Percentiles rank a stretch among this genome's conserved stretches.
Conservation (phyloP, 1,140 invertebrate species). For the Phenacoccus solenopsis region DNA sequence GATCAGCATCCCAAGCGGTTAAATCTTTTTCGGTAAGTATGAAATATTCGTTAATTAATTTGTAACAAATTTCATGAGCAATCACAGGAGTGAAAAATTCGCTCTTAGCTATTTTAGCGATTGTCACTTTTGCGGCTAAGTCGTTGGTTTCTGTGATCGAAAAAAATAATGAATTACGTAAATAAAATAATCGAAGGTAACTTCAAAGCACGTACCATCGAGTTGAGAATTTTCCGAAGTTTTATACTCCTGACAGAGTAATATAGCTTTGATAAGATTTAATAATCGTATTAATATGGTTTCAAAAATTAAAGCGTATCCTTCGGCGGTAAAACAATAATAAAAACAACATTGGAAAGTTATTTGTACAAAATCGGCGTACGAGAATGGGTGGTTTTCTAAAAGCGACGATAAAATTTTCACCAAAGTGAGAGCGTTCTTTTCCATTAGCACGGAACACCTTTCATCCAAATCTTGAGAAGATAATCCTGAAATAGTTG, state of each 20-base stretch:
- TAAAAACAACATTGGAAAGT: slow-evolving; percentile 68
- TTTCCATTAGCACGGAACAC: slow-evolving; percentile 52
- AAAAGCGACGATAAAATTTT: slow-evolving; percentile 64
- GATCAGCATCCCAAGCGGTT: slow-evolving; percentile 76
- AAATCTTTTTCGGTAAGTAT: slow-evolving; percentile 70
- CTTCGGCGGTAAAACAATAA: slow-evolving; percentile 73
- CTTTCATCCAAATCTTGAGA: slow-evolving; percentile 22
- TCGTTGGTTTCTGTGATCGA: slow-evolving; percentile 36
- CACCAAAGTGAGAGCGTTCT: slow-evolving; percentile 63
- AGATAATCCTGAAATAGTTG: not conserved
- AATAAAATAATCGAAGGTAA: slow-evolving; percentile 28
- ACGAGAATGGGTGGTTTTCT: slow-evolving; percentile 62
- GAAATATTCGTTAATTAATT: slow-evolving; percentile 79
- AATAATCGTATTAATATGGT: slow-evolving; percentile 77
- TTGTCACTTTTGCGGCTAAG: slow-evolving; percentile 35
- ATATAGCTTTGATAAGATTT: slow-evolving; percentile 73
- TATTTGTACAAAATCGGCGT: slow-evolving; percentile 60
- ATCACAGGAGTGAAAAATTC: slow-evolving; percentile 56
- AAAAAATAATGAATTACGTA: slow-evolving; percentile 19
- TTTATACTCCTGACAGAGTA: slow-evolving; percentile 62
- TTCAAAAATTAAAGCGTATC: slow-evolving; percentile 62
- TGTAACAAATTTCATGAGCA: slow-evolving; percentile 48
- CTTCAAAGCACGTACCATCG: not conserved
- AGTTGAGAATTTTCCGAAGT: slow-evolving; percentile 33
- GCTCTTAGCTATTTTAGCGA: slow-evolving; percentile 43